Percentiles rank a stretch among this genome's conserved stretches.
These are phyloP conservation scores for Dimorphilus gyrociliatus DNA, from an alignment of 2,888 invertebrate genomes.

Conservation along the genomic window DNA sequence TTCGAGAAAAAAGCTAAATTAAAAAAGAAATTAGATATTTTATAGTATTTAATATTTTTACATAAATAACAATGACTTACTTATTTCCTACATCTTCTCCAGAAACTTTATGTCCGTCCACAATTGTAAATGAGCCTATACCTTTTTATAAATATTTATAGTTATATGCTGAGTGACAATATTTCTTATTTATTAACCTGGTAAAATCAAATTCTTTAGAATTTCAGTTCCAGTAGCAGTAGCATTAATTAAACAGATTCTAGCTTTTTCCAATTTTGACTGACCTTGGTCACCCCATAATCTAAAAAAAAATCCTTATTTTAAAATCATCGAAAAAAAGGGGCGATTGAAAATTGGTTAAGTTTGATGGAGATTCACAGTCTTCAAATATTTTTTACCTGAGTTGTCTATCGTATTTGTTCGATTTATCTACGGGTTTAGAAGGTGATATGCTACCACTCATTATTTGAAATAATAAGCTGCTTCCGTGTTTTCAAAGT, in stretches of 20 bases:
- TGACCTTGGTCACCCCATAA: constrained; percentile 99
- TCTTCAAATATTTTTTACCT: constrained; percentile 26
- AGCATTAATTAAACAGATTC: constrained; percentile 82
- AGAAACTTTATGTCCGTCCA: constrained; percentile 68
- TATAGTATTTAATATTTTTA: too few relatives aligned
- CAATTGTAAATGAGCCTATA: constrained; percentile 52
- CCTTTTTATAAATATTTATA: constrained; percentile 18
- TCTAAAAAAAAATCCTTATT: constrained; percentile 17
- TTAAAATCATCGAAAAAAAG: too few relatives aligned
- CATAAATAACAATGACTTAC: constrained; percentile 42
- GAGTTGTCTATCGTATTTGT: constrained; percentile 65
- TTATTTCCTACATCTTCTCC: constrained; percentile 87
- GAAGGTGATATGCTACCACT: too few relatives aligned
- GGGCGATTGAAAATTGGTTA: too few relatives aligned
- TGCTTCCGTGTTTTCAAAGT: too few relatives aligned
- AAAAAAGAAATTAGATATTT: too few relatives aligned
- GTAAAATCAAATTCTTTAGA: constrained; percentile 79
- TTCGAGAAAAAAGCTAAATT: constrained; percentile 69
- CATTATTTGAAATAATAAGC: too few relatives aligned
- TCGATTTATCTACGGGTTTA: constrained; percentile 45
- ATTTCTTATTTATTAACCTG: constrained; percentile 49
- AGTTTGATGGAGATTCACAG: constrained; percentile 2
- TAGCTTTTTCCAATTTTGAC: constrained; percentile 63
- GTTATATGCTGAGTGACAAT: background rate
- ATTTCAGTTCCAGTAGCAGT: constrained; percentile 84